phyloP scores from a whole-genome alignment of 2,797 vertebrate genomes.

The Melanogrammus aeglefinus region DNA sequence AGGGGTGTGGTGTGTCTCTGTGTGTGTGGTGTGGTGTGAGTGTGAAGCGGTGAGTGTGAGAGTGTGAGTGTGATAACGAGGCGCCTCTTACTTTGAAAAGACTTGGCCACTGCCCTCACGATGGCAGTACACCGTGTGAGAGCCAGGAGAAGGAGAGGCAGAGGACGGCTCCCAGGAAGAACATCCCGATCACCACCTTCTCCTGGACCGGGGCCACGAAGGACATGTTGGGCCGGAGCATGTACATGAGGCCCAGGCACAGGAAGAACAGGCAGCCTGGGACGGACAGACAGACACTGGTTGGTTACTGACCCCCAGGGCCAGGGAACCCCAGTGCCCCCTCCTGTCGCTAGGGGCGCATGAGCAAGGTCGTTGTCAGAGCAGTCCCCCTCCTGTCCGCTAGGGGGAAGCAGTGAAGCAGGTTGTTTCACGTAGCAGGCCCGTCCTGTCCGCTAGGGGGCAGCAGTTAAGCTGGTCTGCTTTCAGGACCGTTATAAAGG shows the following conservation, averaged over 20 bases:
- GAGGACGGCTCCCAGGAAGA: slow-evolving; percentile 95
- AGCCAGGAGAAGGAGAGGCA: slow-evolving; percentile 99
- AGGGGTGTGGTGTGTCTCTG: too few relatives aligned
- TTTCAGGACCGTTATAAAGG: too few relatives aligned
- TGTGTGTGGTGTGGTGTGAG: too few relatives aligned
- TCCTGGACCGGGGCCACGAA: slow-evolving; percentile 99
- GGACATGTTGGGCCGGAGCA: slow-evolving; percentile 95
- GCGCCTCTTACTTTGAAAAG: slow-evolving; percentile 92
- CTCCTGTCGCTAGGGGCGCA: slow-evolving; percentile 47
- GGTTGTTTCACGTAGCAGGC: too few relatives aligned
- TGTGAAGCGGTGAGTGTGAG: too few relatives aligned
- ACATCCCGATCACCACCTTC: slow-evolving; percentile 98
- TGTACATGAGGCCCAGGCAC: slow-evolving; percentile 90
- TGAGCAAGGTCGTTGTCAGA: too few relatives aligned
- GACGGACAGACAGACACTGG: neutral
- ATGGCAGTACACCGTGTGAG: slow-evolving; percentile 98
- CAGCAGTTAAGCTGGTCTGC: too few relatives aligned
- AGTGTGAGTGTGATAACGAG: too few relatives aligned
- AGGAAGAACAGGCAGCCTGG: slow-evolving; percentile 79
- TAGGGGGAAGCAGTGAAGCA: neutral
- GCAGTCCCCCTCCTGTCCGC: too few relatives aligned
- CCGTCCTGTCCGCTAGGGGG: too few relatives aligned
- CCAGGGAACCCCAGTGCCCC: neutral
- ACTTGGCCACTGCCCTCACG: slow-evolving; percentile 97
- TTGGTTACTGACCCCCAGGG: too few relatives aligned